Conservation (phyloP, 2,797 vertebrate genomes). For the Siniperca undulata region DNA sequence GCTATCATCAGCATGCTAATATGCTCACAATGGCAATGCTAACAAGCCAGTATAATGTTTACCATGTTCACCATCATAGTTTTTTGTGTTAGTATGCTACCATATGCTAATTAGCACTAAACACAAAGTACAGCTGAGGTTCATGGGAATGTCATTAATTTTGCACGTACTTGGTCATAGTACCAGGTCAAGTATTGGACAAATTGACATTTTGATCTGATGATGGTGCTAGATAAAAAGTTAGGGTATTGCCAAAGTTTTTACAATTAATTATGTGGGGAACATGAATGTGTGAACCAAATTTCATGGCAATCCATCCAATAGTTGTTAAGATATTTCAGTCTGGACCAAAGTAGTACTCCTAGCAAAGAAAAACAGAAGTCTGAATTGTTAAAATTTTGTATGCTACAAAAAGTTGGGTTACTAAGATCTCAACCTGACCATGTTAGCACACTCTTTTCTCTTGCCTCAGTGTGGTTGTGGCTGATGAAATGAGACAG, state of each 20-base stretch:
- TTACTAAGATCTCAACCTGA: constrained; percentile 1
- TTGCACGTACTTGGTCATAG: background rate
- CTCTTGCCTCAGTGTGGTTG: background rate
- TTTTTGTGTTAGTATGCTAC: no score
- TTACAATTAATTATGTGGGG: background rate
- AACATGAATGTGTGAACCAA: background rate
- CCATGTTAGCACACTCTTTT: background rate
- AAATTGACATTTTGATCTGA: background rate
- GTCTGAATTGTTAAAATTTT: background rate
- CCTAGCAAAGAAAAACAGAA: background rate
- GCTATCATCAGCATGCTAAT: background rate
- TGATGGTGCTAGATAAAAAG: background rate
- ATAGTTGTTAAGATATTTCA: background rate
- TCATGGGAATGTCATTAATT: background rate
- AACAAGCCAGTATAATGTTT: no score
- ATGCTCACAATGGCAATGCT: no score
- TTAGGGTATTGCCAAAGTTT: background rate
- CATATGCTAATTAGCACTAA: no score
- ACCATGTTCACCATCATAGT: no score
- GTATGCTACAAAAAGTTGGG: background rate
- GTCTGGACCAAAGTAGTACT: background rate
- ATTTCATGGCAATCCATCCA: background rate
- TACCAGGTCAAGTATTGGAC: background rate
- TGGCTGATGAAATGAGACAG: constrained; percentile 35
- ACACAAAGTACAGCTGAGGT: background rate